phyloP scores from a whole-genome alignment of 2,888 invertebrate species.

The Bombylius discolor region DNA sequence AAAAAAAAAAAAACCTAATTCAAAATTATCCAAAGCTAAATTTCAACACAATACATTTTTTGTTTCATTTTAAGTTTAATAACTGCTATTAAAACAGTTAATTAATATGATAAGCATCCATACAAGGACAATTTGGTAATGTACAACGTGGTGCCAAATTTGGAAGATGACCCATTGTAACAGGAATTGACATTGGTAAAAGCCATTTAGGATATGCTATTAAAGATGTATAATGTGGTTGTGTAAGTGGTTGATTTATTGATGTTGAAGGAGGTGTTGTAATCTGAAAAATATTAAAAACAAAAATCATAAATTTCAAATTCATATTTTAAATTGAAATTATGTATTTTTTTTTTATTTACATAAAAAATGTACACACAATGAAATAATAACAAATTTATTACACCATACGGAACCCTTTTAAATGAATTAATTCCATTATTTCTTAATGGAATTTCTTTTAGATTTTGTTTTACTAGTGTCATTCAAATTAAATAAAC shows the following conservation, averaged over 20 bases:
- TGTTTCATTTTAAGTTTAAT: too few species aligned
- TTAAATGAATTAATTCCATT: neutral
- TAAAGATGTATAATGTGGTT: slow-evolving; percentile 18
- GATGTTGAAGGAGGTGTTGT: neutral
- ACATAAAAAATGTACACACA: too few species aligned
- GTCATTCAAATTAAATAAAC: slow-evolving; percentile 10
- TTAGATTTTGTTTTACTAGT: slow-evolving; percentile 10
- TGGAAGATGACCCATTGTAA: slow-evolving; percentile 35
- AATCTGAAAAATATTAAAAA: neutral
- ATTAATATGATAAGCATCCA: slow-evolving; percentile 28
- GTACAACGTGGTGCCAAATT: slow-evolving; percentile 38
- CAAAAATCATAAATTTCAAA: neutral
- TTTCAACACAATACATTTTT: too few species aligned
- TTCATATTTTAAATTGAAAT: too few species aligned
- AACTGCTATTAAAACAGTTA: slow-evolving; percentile 2
- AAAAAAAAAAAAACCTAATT: too few species aligned
- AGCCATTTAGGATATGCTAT: slow-evolving; percentile 36
- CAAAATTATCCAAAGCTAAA: too few species aligned
- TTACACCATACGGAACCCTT: neutral
- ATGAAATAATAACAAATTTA: too few species aligned
- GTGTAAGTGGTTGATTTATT: slow-evolving; percentile 2
- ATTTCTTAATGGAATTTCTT: slow-evolving; percentile 10
- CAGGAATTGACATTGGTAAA: slow-evolving; percentile 32
- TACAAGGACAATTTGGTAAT: slow-evolving; percentile 35
- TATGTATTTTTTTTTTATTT: too few species aligned